Evolutionary conservation across 2,797 vertebrate species (phyloP), one percentile per base, ranked within the genome.

Genomic region (Botia kubotai): DNA sequence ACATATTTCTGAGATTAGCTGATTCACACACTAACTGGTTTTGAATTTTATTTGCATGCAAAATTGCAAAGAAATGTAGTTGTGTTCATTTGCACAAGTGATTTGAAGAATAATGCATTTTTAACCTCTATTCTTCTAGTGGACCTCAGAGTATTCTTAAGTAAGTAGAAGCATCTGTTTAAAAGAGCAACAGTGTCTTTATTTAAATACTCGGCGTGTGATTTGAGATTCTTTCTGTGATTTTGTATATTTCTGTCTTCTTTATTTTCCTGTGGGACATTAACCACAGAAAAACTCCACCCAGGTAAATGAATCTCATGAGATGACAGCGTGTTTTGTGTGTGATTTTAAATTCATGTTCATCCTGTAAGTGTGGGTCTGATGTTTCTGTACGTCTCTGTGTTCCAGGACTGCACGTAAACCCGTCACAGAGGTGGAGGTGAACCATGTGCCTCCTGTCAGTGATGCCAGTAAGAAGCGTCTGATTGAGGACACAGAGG

Each of bases 401-500:
- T 80, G 68, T 73, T 0, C 60, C 52, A 84, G 93, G 53, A 90
- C 92, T 21, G 91, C 90, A 0, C 95, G 96, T 82, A 98, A 96
- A 89, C 92, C 95, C 21, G 87, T 88, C 2, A 81, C 92, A 69
- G 95, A 95, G 0, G 91, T 86, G 50, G 94, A 97, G 79, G 88
- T 92, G 83, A 94, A 92, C 77, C 94, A 95, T 16, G 87, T 86
- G 0, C 90, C 95, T 0, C 90, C 92, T 2, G 92, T 93, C 48
- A 95, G 94, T 0, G 96, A 98, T 1, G 92, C 96, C 88, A 99
- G 97, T 89, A 98, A 98, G 94, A 97, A 97, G 89, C 94, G 97
- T 1, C 90, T 99, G 90, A 97, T 99, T 0, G 97, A 99, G 85
- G 97, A 99, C 88, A 97, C 98, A 0, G 98, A 99, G 86, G 98